Percentiles rank a stretch among this genome's conserved stretches.
phyloP scores from a whole-genome alignment of 2,113 vertebrate species.

The Gopherus evgoodei region DNA sequence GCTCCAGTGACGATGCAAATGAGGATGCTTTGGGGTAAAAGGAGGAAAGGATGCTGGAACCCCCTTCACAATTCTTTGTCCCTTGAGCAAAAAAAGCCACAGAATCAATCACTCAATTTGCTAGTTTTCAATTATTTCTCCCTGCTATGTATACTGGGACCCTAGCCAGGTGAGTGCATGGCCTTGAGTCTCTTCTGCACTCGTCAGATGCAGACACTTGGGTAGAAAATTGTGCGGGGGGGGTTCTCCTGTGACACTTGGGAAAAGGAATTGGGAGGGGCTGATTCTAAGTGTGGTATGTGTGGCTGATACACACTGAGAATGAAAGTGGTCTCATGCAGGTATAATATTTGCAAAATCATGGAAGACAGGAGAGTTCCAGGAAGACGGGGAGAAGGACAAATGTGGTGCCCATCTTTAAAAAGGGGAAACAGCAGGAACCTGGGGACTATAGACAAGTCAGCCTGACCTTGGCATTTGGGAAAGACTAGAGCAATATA shows the following conservation, averaged over 20 bases:
- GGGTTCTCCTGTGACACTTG: background rate
- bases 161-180: too few species aligned
- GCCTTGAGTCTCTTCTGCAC: background rate
- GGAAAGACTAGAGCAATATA: too few species aligned
- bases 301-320: background rate
- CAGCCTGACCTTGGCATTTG: too few species aligned
- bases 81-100: background rate
- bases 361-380: background rate
- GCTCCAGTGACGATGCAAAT: background rate
- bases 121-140: background rate
- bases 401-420: too few species aligned
- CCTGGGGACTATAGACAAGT: too few species aligned
- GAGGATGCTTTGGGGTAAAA: background rate
- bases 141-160: background rate
- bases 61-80: background rate
- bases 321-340: background rate
- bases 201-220: background rate
- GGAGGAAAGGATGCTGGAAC: conserved; percentile 10
- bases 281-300: background rate
- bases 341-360: background rate
- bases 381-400: too few species aligned
- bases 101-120: background rate
- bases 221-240: background rate
- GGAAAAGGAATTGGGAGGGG: background rate
- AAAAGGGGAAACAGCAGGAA: too few species aligned